phyloP scores from a whole-genome alignment of 2,888 invertebrate species.

The Xylota sylvarum region DNA sequence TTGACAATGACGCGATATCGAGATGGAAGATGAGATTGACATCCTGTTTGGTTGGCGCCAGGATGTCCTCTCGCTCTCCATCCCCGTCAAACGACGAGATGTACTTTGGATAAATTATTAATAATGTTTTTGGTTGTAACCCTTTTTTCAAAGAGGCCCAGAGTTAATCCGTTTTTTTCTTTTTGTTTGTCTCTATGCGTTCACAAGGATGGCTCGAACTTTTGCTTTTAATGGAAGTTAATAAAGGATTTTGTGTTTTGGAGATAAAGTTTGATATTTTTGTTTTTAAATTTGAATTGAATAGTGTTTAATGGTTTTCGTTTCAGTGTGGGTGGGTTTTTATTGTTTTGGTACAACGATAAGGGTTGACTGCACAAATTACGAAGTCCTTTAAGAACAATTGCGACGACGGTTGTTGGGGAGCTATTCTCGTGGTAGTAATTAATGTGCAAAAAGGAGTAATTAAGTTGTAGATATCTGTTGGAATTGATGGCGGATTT shows the following conservation, averaged over 20 bases:
- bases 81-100: slow-evolving; percentile 12
- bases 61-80: slow-evolving; percentile 21
- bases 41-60: slow-evolving; percentile 76
- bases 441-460: slow-evolving; percentile 64
- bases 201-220: slow-evolving; percentile 19
- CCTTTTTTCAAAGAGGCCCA: slow-evolving; percentile 48
- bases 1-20: slow-evolving; percentile 42
- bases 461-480: slow-evolving; percentile 68
- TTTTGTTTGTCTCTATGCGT: neutral
- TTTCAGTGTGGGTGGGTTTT: slow-evolving; percentile 25
- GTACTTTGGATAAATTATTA: slow-evolving; percentile 72
- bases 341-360: slow-evolving; percentile 17
- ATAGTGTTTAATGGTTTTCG: slow-evolving; percentile 64
- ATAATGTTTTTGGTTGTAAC: slow-evolving; percentile 66
- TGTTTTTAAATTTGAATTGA: slow-evolving; percentile 57
- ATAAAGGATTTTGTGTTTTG: slow-evolving; percentile 49
- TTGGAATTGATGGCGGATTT: slow-evolving; percentile 57
- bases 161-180: slow-evolving; percentile 58
- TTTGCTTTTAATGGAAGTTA: slow-evolving; percentile 66
- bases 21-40: slow-evolving; percentile 60
- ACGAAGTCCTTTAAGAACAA: neutral
- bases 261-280: slow-evolving; percentile 46
- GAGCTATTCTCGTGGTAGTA: slow-evolving; percentile 36
- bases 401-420: neutral
- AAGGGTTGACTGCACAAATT: slow-evolving; percentile 35